Evolutionary conservation across 2,888 invertebrate species (phyloP), one percentile per base, ranked within the genome.

Genomic region (Heterodera filipjevi): DNA sequence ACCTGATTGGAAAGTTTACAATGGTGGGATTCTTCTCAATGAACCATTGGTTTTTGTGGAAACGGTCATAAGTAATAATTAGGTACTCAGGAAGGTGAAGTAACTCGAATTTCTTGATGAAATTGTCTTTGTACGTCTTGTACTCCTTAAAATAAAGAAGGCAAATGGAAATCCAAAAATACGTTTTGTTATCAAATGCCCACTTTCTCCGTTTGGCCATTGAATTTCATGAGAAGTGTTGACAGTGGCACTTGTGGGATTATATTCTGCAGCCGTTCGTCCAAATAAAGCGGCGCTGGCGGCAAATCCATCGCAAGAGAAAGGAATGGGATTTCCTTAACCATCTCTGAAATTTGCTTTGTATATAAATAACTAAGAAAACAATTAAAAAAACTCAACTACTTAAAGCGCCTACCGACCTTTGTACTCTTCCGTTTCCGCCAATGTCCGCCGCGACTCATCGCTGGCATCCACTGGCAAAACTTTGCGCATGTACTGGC

Each of bases 11-110:
- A 90, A 99, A 99, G 90, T 99, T 99, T 3, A 99, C 98, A 88
- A 99, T 99, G 0, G 99, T 99, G 1, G 97, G 97, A 92, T 99
- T 99, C 91, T 99, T 99, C 90, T 99, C 99, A 30, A 96, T 93
- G 89, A 96, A 99, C 91, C 98, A 99, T 10, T 96, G 96, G 90
- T 99, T 99, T 91, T 96, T 99, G 0, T 96, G 97, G 90, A 99
- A 99, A 82, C 99, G 92, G 92, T 98, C 97, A 82, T 98, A 95
- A 87, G 96, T 97, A 77, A 99, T 91, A 87, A 99, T 97, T 14
- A 88, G 79, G 76, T 85, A 88, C 30, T 87, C 86, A n/a, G 89
- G 88, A 82, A 99, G 91, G 86, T 93, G 92, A 0, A 95, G 95
- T 77, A 99, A 94, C 91, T 97, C 95, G 90, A 98, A 99, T 84